Evolutionary conservation across 2,888 invertebrate species (phyloP), one percentile per base, ranked within the genome.

Genomic region (Suillia variegata): DNA sequence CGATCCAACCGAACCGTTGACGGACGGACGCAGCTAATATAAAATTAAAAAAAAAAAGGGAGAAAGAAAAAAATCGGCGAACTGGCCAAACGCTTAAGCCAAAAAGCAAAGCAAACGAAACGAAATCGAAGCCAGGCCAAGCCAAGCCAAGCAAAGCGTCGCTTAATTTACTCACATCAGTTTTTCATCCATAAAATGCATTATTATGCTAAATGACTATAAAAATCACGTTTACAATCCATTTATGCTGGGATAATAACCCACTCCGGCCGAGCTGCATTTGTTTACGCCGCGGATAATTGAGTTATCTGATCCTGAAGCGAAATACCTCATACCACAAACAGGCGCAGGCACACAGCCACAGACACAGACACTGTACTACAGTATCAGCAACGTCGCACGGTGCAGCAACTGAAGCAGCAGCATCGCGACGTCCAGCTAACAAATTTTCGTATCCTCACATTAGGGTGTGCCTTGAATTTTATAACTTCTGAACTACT

Each of bases 171-270:
- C 64, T 64, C 63, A 62, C 65, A 64, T 65, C 65, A 67, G 62
- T 63, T 65, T 61, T 59, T 59, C 63, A 65, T 59, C 73, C 76
- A 74, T 76, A 76, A 78, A 78, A 77, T 74, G 74, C 79, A 74
- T 77, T 78, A 78, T 78, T 78, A 78, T 78, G 78, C 77, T 79
- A 78, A 78, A 78, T 78, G 79, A 76, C 77, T 76, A 79, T 78
- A 77, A 79, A 79, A 79, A 77, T 77, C 77, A 79, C 77, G 78
- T 79, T 78, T 79, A 79, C 78, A 78, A 78, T 76, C 77, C 78
- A 76, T 78, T 79, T 79, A 76, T 76, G 76, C 74, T 70, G 75
- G 74, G 71, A 75, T 74, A 75, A 77, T 77, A 78, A 75, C 75
- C 77, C 75, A 75, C 69, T 74, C 71, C 70, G 66, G 70, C 68